Evolutionary conservation across 2,888 invertebrate genomes (phyloP), one percentile per base, ranked within the genome.

Genomic region (Tenthredo distinguenda): DNA sequence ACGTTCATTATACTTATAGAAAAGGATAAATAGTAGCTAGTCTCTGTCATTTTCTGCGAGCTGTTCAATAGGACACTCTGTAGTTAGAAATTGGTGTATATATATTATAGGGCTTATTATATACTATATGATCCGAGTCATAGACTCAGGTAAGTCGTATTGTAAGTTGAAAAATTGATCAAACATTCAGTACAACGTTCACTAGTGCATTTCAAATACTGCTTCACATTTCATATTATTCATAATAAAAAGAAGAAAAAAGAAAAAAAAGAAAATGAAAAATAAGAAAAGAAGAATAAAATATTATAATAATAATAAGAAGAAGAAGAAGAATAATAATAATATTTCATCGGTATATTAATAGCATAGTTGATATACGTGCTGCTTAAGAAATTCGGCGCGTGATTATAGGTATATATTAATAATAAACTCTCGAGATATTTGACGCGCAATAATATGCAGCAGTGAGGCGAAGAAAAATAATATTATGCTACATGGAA

Each of bases 151-250:
- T 74, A 65, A 81, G 68, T 84, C 86, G 86, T 88, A 86, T 85
- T 86, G 86, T 87, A 86, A 86, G 87, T 85, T 86, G 84, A 86
- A 87, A 87, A 89, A 87, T 89, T 87, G 84, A 89, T 88, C 84
- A 84, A 88, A 87, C 89, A 89, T 87, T 89, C 88, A 89, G 90
- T 90, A 90, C 89, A 89, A 89, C 89, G 88, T 89, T 89, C 88
- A 87, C 89, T 89, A 89, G 76, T 76, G 76, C 76, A 50, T 76
- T 74, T 21, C 15, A 21, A 43, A 74, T 40, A 34, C 34, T n/a
- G 43, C 74, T 43, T 74, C 43, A 43, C 50, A 50, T 47, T 76
- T 76, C 21, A 76, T 76, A 43, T 50, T 7, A 26, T 21, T 43
- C 31, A 68, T 68, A 15, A 68, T 12, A n/a, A n/a, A 6, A n/a